A percentile compares a stretch with the other conserved stretches of the same genome.
phyloP scores from a whole-genome alignment of 2,888 invertebrate genomes.

The Patella pellucida region DNA sequence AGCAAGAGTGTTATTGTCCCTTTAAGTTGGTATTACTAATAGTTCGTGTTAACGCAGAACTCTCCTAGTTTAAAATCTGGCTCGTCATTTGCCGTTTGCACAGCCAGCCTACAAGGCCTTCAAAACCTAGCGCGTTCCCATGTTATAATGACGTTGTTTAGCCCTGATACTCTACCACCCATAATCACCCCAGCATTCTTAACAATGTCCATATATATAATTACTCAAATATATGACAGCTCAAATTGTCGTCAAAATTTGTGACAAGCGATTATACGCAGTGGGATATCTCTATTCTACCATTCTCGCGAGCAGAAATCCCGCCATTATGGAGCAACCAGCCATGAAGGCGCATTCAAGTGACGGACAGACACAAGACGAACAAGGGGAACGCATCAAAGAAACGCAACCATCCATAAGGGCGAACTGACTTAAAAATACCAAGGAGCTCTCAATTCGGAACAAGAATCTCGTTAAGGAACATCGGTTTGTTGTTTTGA shows the following conservation, averaged over 20 bases:
- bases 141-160: too few species aligned
- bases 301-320: slow-evolving; percentile 8
- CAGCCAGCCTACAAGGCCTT: too few species aligned
- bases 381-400: neutral
- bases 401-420: neutral
- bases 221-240: neutral
- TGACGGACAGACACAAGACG: slow-evolving; percentile 1
- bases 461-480: neutral
- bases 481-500: too few species aligned
- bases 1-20: too few species aligned
- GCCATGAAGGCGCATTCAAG: neutral
- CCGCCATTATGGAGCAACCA: neutral
- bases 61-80: too few species aligned
- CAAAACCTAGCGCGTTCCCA: too few species aligned
- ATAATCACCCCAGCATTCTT: too few species aligned
- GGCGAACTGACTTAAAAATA: neutral
- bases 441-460: neutral
- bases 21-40: too few species aligned
- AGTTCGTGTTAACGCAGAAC: too few species aligned
- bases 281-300: neutral
- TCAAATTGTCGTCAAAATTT: slow-evolving; percentile 5
- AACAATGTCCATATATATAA: neutral
- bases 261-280: neutral
- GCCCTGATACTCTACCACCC: too few species aligned
- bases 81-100: too few species aligned